Evolutionary conservation across 2,113 vertebrate genomes (phyloP).

Genomic region (Gymnorhina tibicen): DNA sequence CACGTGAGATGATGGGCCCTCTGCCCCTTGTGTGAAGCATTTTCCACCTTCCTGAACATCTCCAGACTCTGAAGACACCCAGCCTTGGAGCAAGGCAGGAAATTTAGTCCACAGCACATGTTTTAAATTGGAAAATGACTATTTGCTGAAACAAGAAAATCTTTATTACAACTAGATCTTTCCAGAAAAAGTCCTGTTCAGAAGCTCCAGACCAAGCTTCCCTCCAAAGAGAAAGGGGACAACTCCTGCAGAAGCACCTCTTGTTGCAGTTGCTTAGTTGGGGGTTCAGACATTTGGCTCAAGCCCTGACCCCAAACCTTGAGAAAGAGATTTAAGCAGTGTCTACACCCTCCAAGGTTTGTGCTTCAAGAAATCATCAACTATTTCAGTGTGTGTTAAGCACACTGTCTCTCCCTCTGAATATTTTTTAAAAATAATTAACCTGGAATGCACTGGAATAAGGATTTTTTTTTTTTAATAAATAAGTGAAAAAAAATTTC

Average conservation of each 20-base stretch:
- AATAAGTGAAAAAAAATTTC: neutral
- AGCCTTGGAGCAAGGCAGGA: neutral
- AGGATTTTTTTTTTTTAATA: neutral
- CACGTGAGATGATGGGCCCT: rapidly evolving
- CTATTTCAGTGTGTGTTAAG: neutral
- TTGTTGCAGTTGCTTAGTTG: neutral
- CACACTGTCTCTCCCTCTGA: neutral
- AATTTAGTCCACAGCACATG: neutral
- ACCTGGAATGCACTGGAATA: neutral
- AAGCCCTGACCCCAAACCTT: neutral
- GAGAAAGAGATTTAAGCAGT: neutral
- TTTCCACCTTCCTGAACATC: neutral
- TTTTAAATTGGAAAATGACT: neutral
- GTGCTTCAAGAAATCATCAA: neutral
- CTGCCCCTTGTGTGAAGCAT: neutral
- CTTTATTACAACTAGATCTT: neutral
- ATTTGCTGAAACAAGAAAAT: neutral
- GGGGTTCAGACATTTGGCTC: neutral
- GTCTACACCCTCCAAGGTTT: neutral
- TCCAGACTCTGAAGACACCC: neutral
- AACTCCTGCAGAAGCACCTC: neutral
- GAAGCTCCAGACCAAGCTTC: neutral
- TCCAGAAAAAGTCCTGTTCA: neutral
- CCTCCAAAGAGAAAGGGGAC: neutral
- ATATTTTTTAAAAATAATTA: neutral